Conservation (phyloP, 1,140 invertebrate species). For the Drosophila nannoptera region DNA sequence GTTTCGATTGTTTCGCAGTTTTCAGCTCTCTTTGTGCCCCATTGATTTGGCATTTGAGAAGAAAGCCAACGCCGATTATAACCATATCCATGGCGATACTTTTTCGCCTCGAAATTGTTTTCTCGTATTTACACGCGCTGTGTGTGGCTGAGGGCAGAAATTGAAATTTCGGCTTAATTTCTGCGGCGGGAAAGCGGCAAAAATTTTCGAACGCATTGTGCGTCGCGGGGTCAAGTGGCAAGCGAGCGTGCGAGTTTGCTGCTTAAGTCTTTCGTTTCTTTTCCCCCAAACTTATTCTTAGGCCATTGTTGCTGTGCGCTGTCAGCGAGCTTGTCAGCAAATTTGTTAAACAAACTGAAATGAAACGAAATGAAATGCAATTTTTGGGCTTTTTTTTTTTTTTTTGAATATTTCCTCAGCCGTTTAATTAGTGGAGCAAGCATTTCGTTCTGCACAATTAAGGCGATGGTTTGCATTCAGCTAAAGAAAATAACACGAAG, state of each 20-base stretch:
- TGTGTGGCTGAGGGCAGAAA: conserved; percentile 62
- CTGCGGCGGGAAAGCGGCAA: conserved; percentile 63
- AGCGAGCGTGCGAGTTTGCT: conserved; percentile 57
- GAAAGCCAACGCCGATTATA: conserved; percentile 44
- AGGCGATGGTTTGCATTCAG: conserved; percentile 54
- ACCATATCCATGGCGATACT: conserved; percentile 36
- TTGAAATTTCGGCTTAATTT: conserved; percentile 64
- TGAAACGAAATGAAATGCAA: conserved; percentile 58
- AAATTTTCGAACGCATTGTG: conserved; percentile 52
- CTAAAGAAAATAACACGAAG: conserved; percentile 33
- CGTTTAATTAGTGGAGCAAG: conserved; percentile 50
- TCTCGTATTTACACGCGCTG: conserved; percentile 16
- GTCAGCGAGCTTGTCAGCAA: conserved; percentile 71
- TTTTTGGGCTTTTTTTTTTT: conserved; percentile 40
- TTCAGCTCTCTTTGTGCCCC: conserved; percentile 14
- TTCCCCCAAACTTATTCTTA: conserved; percentile 1
- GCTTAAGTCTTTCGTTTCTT: conserved; percentile 71
- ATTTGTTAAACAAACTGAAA: conserved; percentile 75
- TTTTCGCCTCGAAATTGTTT: conserved; percentile 11
- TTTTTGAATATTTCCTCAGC: conserved; percentile 7
- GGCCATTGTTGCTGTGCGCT: conserved; percentile 46
- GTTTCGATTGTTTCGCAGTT: conserved; percentile 5
- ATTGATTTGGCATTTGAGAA: conserved; percentile 46
- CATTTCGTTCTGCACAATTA: conserved; percentile 64
- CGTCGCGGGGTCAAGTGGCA: conserved; percentile 65